Evolutionary conservation across 1,140 invertebrate genomes (phyloP).

Genomic region (Pectinophora gossypiella): DNA sequence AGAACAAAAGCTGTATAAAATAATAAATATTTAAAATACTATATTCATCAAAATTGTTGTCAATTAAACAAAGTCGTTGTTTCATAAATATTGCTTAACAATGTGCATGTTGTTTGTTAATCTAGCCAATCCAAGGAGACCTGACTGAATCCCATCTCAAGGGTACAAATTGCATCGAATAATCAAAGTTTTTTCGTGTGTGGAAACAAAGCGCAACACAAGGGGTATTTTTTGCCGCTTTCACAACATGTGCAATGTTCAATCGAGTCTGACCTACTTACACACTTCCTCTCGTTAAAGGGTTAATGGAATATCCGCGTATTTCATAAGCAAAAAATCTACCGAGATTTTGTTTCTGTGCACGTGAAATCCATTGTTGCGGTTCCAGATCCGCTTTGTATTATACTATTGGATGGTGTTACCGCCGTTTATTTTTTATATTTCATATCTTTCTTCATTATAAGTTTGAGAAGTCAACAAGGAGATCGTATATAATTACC

Average conservation of each 20-base stretch:
- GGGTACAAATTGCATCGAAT: conserved; percentile 70
- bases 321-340: conserved; percentile 29
- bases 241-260: conserved; percentile 71
- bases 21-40: too few species aligned
- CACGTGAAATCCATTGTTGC: conserved; percentile 12
- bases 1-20: too few species aligned
- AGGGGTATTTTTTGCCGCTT: conserved; percentile 65
- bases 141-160: conserved; percentile 26
- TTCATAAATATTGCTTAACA: too few species aligned
- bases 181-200: conserved; percentile 59
- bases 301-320: conserved; percentile 63
- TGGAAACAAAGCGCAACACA: conserved; percentile 59
- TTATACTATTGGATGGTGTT: neutral
- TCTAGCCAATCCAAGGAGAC: conserved; percentile 10
- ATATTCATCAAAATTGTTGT: too few species aligned
- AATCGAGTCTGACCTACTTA: conserved; percentile 69
- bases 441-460: too few species aligned
- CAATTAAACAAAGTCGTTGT: too few species aligned
- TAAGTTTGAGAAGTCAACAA: too few species aligned
- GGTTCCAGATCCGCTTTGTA: neutral
- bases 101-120: too few species aligned
- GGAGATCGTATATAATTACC: too few species aligned
- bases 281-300: conserved; percentile 71
- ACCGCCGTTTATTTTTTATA: neutral
- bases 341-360: conserved; percentile 31